Evolutionary conservation across 2,797 vertebrate genomes (phyloP).

Genomic region (Loris lydekkerianus): DNA sequence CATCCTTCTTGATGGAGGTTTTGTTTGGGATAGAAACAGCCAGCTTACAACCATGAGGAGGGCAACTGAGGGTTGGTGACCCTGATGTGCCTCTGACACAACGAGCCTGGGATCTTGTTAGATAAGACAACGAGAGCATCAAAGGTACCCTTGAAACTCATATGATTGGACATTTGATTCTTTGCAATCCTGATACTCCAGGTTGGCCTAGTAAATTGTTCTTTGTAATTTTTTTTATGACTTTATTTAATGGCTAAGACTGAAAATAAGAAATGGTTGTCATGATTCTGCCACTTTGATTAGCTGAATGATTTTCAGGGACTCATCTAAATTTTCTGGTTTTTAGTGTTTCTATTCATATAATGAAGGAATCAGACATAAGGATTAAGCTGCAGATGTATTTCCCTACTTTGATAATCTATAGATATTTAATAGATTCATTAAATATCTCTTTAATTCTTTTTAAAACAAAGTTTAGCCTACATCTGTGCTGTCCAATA

Average conservation of each 20-base stretch:
- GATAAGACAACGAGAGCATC: background rate
- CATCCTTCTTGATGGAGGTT: background rate
- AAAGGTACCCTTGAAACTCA: background rate
- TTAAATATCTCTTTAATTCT: background rate
- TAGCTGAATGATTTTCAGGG: constrained; percentile 5
- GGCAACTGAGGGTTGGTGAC: background rate
- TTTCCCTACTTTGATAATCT: background rate
- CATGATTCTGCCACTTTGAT: background rate
- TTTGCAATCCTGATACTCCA: background rate
- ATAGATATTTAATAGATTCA: too few relatives aligned
- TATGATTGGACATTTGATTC: background rate
- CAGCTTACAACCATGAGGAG: background rate
- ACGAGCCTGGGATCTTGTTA: background rate
- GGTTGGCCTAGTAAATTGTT: background rate
- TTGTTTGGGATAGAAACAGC: background rate
- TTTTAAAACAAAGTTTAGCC: background rate
- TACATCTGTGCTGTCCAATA: background rate
- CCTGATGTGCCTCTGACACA: background rate
- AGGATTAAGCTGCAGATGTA: background rate
- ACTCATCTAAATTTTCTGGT: constrained; percentile 1
- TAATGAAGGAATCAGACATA: background rate
- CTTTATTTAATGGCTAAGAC: background rate
- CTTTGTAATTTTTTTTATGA: background rate
- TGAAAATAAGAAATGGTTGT: background rate
- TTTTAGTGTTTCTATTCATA: background rate